A percentile compares a stretch with the other conserved stretches of the same genome.
Conservation (phyloP, 2,797 vertebrate species). For the Xyrichtys novacula region DNA sequence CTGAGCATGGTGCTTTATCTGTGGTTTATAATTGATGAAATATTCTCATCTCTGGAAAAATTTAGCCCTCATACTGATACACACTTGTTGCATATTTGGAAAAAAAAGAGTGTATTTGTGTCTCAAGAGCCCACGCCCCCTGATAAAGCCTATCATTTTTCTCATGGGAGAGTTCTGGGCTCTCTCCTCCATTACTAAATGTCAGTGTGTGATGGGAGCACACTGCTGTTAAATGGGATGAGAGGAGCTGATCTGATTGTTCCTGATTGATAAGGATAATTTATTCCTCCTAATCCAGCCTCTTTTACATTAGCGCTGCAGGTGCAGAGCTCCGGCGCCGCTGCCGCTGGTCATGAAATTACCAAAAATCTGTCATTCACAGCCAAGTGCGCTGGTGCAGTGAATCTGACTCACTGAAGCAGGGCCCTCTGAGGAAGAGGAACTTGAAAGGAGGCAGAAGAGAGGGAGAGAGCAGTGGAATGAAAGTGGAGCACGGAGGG, state of each 20-base stretch:
- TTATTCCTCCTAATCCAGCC: constrained; percentile 56
- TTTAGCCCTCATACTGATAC: constrained; percentile 5
- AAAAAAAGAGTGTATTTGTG: constrained; percentile 13
- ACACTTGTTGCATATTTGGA: constrained; percentile 53
- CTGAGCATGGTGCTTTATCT: background rate
- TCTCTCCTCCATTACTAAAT: constrained; percentile 54
- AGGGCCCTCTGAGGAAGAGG: constrained; percentile 43
- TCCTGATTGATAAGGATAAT: constrained; percentile 61
- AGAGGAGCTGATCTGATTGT: constrained; percentile 63
- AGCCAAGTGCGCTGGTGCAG: constrained; percentile 48
- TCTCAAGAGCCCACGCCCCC: constrained; percentile 17
- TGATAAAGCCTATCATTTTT: constrained; percentile 44
- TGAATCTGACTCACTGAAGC: constrained; percentile 59
- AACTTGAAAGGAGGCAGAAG: constrained; percentile 49
- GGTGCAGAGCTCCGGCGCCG: constrained; percentile 38
- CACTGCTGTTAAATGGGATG: constrained; percentile 53
- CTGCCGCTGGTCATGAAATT: constrained; percentile 63
- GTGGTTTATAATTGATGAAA: constrained; percentile 33
- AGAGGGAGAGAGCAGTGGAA: constrained; percentile 45
- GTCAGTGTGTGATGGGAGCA: constrained; percentile 41
- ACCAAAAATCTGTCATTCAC: constrained; percentile 62
- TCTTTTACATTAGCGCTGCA: constrained; percentile 54
- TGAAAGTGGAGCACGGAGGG: constrained; percentile 64
- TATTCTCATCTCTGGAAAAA: constrained; percentile 16
- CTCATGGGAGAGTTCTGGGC: constrained; percentile 34